phyloP scores from a whole-genome alignment of 2,888 invertebrate genomes.

The Diarsia mendica region DNA sequence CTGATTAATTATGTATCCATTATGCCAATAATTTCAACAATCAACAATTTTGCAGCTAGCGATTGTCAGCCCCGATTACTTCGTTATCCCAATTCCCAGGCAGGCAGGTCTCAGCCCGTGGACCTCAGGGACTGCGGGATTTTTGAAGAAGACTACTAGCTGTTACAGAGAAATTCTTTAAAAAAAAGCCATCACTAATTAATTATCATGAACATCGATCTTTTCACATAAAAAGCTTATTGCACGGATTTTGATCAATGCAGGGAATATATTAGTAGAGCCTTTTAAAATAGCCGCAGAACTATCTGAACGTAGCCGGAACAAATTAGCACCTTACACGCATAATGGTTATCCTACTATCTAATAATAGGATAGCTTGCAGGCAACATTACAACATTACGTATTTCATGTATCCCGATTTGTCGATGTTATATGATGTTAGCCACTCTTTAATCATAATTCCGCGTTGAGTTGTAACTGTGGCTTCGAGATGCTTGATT shows the following conservation, averaged over 20 bases:
- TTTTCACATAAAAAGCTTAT: background rate
- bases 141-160: too few relatives aligned
- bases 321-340: conserved; percentile 64
- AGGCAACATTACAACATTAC: conserved; percentile 55
- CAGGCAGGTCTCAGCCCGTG: too few relatives aligned
- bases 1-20: conserved; percentile 12
- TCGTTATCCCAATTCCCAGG: conserved; percentile 26
- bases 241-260: conserved; percentile 27
- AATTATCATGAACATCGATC: background rate
- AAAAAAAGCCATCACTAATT: too few relatives aligned
- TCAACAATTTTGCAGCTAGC: conserved; percentile 38
- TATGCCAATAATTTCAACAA: conserved; percentile 55
- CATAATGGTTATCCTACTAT: conserved; percentile 59
- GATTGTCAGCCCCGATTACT: conserved; percentile 59
- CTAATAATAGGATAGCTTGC: conserved; percentile 61
- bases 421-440: conserved; percentile 23
- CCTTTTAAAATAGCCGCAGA: conserved; percentile 41
- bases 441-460: conserved; percentile 7
- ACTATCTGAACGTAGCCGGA: conserved; percentile 50
- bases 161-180: too few relatives aligned
- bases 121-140: too few relatives aligned
- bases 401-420: conserved; percentile 40
- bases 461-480: background rate
- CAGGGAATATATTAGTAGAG: conserved; percentile 15
- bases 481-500: background rate